A percentile compares a stretch with the other conserved stretches of the same genome.
phyloP scores from a whole-genome alignment of 2,113 vertebrate genomes.

The Penelope pileata region DNA sequence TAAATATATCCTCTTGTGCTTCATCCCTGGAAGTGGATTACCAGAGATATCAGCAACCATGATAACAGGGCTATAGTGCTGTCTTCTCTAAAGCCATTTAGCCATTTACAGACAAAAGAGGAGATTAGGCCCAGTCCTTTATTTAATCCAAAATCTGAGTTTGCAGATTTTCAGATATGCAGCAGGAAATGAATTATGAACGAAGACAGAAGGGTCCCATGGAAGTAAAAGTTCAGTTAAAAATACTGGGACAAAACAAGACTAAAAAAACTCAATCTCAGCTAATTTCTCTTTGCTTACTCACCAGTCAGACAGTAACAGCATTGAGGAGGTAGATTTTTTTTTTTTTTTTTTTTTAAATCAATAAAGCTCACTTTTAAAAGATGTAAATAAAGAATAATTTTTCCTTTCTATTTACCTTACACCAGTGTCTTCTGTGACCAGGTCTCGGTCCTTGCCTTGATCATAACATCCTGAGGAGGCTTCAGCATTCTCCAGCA shows the following conservation, averaged over 20 bases:
- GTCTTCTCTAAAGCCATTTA: neutral
- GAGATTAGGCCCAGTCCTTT: neutral
- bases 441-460: constrained; percentile 88
- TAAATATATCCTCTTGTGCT: constrained; percentile 93
- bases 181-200: fast-evolving
- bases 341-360: neutral
- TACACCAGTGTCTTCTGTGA: constrained; percentile 91
- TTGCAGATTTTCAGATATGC: neutral
- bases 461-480: constrained; percentile 80
- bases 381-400: fast-evolving
- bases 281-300: neutral
- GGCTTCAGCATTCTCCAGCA: constrained; percentile 85
- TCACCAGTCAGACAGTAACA: neutral
- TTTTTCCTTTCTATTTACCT: constrained; percentile 74
- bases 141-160: neutral
- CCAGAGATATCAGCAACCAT: constrained; percentile 36
- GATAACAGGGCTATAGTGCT: neutral
- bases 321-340: neutral
- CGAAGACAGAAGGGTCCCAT: neutral
- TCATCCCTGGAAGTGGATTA: constrained; percentile 80
- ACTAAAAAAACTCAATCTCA: neutral
- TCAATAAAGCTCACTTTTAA: neutral
- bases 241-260: neutral
- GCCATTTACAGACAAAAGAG: neutral
- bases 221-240: neutral